Evolutionary conservation across 2,888 invertebrate species (phyloP).

Genomic region (Acrobasis suavella): DNA sequence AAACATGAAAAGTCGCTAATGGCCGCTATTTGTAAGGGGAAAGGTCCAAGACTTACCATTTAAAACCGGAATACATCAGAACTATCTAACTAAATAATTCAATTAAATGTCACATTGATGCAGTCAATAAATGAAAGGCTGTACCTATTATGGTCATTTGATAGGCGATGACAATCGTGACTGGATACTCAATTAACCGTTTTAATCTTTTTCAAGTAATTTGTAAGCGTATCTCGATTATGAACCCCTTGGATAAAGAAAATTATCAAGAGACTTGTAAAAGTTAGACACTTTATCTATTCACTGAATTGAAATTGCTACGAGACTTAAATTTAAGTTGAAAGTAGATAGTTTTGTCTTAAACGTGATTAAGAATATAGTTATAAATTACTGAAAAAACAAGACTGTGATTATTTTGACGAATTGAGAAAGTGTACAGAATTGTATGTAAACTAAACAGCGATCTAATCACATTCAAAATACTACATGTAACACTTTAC

Average conservation of each 20-base stretch:
- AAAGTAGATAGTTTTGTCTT: too few species aligned
- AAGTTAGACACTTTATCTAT: too few species aligned
- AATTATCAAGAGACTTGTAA: too few species aligned
- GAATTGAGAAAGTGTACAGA: background rate
- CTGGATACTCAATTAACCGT: background rate
- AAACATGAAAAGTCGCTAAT: conserved; percentile 38
- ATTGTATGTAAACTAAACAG: background rate
- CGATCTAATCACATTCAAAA: background rate
- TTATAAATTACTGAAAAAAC: too few species aligned
- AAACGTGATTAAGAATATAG: too few species aligned
- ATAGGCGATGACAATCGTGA: background rate
- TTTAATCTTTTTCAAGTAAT: background rate
- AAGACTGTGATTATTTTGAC: too few species aligned
- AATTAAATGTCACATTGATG: background rate
- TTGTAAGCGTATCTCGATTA: background rate
- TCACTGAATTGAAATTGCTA: too few species aligned
- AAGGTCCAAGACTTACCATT: conserved; percentile 36
- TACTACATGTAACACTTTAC: background rate
- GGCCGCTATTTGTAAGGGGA: conserved; percentile 41
- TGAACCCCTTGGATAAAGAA: too few species aligned
- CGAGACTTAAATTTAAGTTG: too few species aligned
- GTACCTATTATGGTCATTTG: background rate
- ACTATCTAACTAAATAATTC: background rate
- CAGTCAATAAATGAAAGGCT: conserved; percentile 3
- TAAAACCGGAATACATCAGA: conserved; percentile 27